Evolutionary conservation across 92 coral and sea anemone genomes (phyloP).

Genomic region (Nematostella vectensis): DNA sequence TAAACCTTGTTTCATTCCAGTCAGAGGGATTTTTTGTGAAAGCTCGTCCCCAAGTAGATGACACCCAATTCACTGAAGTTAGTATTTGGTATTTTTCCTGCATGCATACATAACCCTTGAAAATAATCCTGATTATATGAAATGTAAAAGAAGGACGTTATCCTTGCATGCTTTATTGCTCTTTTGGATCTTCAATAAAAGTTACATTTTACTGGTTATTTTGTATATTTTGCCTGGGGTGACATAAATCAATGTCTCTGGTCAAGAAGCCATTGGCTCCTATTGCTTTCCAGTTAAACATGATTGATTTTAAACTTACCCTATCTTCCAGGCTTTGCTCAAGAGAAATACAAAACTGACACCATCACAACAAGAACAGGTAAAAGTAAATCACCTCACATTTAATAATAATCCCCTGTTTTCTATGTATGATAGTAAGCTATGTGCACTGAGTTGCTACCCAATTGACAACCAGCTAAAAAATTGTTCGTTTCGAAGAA

Average conservation of each 20-base stretch:
- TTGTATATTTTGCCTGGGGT: too few species aligned
- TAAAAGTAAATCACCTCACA: too few species aligned
- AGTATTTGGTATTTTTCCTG: neutral
- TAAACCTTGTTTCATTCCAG: conserved; percentile 7
- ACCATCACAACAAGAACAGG: conserved; percentile 83
- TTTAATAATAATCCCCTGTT: too few species aligned
- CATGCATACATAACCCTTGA: neutral
- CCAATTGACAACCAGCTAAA: too few species aligned
- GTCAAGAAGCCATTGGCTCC: too few species aligned
- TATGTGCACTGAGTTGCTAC: too few species aligned
- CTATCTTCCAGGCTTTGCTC: conserved; percentile 55
- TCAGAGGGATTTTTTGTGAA: conserved; percentile 79
- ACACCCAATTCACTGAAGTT: conserved; percentile 84
- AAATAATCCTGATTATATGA: neutral
- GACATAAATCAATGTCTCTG: too few species aligned
- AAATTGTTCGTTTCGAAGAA: neutral
- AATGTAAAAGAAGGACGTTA: too few species aligned
- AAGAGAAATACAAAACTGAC: conserved; percentile 93
- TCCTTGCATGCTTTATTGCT: too few species aligned
- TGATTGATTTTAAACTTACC: neutral
- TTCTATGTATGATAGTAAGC: neutral
- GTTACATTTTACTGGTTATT: too few species aligned
- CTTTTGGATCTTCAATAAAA: too few species aligned
- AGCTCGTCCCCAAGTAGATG: conserved; percentile 71
- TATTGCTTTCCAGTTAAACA: neutral